A percentile compares a stretch with the other conserved stretches of the same genome.
phyloP scores from a whole-genome alignment of 2,113 vertebrate genomes.

The Proteles cristata region DNA sequence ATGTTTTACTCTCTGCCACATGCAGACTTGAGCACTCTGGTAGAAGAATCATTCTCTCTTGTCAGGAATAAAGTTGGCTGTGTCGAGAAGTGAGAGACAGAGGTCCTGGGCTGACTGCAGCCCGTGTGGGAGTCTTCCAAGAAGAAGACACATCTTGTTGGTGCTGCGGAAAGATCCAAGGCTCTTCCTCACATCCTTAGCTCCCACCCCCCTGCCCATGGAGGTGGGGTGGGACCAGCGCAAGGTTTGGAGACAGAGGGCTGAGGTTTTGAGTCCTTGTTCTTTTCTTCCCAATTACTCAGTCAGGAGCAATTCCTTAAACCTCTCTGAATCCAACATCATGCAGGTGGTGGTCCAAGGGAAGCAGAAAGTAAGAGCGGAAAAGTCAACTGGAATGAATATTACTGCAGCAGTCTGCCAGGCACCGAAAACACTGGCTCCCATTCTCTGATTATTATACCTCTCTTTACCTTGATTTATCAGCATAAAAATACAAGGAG shows the following conservation, averaged over 20 bases:
- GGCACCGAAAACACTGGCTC: neutral
- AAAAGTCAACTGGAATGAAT: neutral
- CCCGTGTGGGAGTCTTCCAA: neutral
- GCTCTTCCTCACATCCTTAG: neutral
- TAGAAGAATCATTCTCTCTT: neutral
- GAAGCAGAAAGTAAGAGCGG: neutral
- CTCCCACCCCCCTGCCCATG: neutral
- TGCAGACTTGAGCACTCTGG: neutral
- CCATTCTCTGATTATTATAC: neutral
- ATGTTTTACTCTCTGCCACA: neutral
- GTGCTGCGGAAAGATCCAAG: neutral
- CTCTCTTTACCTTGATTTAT: neutral
- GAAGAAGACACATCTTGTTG: neutral
- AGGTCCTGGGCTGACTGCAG: neutral
- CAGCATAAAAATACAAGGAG: neutral
- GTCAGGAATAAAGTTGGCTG: neutral
- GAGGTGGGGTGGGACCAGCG: accelerated
- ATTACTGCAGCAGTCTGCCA: neutral
- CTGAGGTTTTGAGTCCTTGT: neutral
- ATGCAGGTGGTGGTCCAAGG: neutral
- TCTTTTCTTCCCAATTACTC: neutral
- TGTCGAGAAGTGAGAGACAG: neutral
- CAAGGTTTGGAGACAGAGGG: neutral
- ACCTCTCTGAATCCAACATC: neutral
- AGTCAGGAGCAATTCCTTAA: neutral